Evolutionary conservation across 2,888 invertebrate species (phyloP).

Genomic region (Cactoblastis cactorum): DNA sequence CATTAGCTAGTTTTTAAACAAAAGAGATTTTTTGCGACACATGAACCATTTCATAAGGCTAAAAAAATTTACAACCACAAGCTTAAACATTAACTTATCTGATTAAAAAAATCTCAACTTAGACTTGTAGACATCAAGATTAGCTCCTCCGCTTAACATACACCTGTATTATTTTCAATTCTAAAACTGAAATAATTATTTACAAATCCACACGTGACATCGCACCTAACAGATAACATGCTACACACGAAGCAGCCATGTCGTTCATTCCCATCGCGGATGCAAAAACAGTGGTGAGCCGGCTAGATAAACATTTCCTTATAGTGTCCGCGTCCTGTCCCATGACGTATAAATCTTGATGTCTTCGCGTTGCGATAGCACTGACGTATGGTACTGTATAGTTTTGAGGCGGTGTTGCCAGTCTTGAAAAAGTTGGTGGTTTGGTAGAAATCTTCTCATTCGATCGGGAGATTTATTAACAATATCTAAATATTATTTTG

Average conservation of each 20-base stretch:
- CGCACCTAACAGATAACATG: conserved; percentile 5
- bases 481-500: no score
- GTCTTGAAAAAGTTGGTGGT: conserved; percentile 33
- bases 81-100: no score
- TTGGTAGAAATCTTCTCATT: conserved; percentile 4
- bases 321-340: conserved; percentile 48
- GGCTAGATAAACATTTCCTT: conserved; percentile 64
- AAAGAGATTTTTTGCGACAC: no score
- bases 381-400: conserved; percentile 33
- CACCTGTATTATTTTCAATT: no score
- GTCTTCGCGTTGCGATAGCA: conserved; percentile 51
- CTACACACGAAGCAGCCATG: conserved; percentile 11
- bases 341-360: conserved; percentile 67
- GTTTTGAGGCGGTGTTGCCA: conserved; percentile 42
- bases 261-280: conserved; percentile 18
- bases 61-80: no score
- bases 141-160: no score
- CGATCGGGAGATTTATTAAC: no score
- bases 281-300: conserved; percentile 40
- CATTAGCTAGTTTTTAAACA: no score
- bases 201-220: conserved; percentile 6
- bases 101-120: no score
- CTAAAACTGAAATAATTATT: conserved; percentile 1
- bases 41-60: no score
- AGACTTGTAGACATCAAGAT: no score